Percentiles rank a stretch among this genome's conserved stretches.
Conservation (phyloP, 2,888 invertebrate genomes). For the Ligdia adustata region DNA sequence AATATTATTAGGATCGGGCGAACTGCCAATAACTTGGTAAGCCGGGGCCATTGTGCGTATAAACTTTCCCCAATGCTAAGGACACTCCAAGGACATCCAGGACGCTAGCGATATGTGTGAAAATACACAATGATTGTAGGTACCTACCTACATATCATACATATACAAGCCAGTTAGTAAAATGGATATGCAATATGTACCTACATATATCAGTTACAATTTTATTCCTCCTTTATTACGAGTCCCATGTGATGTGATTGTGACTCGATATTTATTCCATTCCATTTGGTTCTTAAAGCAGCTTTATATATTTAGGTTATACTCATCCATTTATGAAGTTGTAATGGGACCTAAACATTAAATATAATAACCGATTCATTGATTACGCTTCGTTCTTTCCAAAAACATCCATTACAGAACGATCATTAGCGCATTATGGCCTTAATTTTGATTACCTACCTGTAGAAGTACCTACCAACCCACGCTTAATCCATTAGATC, state of each 20-base stretch:
- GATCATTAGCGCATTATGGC: too few species aligned
- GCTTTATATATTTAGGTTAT: too few species aligned
- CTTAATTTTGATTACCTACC: too few species aligned
- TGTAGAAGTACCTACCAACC: too few species aligned
- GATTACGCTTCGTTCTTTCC: too few species aligned
- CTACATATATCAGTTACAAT: background rate
- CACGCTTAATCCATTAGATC: too few species aligned
- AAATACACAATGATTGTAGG: background rate
- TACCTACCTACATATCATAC: background rate
- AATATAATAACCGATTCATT: too few species aligned
- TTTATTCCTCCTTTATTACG: background rate
- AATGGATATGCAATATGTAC: background rate
- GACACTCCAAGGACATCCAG: conserved; percentile 38
- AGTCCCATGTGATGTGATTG: background rate
- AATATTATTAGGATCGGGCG: conserved; percentile 43
- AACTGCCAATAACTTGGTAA: conserved; percentile 51
- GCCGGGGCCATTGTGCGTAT: conserved; percentile 41
- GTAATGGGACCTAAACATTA: background rate
- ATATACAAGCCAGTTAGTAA: background rate
- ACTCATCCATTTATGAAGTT: background rate
- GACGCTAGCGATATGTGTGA: conserved; percentile 8
- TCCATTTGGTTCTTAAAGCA: background rate
- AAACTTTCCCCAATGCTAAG: conserved; percentile 40
- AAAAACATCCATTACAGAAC: too few species aligned
- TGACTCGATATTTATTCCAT: background rate